Evolutionary conservation across 2,888 invertebrate species (phyloP).

Genomic region (Macaria liturata): DNA sequence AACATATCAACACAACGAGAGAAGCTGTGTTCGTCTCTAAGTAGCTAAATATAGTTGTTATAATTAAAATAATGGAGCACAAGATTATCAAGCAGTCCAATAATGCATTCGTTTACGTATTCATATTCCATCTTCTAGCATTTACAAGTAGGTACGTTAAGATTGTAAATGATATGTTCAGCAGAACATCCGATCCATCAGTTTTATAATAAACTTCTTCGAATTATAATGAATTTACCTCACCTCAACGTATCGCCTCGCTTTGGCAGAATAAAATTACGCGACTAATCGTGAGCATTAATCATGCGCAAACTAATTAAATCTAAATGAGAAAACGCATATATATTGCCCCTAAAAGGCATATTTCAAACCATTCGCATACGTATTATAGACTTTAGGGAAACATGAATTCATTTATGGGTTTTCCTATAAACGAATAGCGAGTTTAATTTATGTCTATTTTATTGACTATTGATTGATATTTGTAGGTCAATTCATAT

Average conservation of each 20-base stretch:
- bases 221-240: not conserved
- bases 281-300: constrained; percentile 19
- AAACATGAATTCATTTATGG: constrained; percentile 14
- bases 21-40: too few relatives aligned
- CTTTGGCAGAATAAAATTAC: constrained; percentile 20
- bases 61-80: too few relatives aligned
- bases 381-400: constrained; percentile 2
- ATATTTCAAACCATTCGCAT: constrained; percentile 11
- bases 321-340: constrained; percentile 23
- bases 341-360: constrained; percentile 18
- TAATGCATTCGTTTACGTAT: too few relatives aligned
- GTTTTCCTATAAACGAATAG: constrained; percentile 15
- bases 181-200: too few relatives aligned
- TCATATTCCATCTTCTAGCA: too few relatives aligned
- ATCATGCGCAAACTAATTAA: constrained; percentile 28
- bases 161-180: too few relatives aligned
- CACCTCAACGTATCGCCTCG: constrained; percentile 1
- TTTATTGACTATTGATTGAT: constrained; percentile 19
- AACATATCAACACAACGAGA: too few relatives aligned
- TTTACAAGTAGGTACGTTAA: too few relatives aligned
- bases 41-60: too few relatives aligned
- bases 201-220: too few relatives aligned
- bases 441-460: constrained; percentile 10
- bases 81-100: too few relatives aligned
- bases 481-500: constrained; percentile 19